Percentiles rank a stretch among this genome's conserved stretches.
Conservation (phyloP, 2,797 vertebrate genomes). For the Phylloscopus collybita region DNA sequence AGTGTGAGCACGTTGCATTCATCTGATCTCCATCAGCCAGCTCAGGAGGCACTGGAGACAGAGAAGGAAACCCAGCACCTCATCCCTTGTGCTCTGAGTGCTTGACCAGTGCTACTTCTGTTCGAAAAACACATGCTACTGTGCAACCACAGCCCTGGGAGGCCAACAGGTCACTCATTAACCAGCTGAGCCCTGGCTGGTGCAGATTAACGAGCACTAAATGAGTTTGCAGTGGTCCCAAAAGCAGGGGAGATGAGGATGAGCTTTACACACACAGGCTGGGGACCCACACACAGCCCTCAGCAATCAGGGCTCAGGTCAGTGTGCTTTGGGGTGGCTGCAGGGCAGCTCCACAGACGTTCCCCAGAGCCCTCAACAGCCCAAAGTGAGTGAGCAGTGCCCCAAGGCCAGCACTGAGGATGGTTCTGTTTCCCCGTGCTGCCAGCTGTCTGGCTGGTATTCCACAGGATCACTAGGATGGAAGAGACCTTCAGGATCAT, state of each 20-base stretch:
- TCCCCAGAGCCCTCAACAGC: not conserved
- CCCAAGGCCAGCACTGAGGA: accelerated
- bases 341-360: not conserved
- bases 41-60: not conserved
- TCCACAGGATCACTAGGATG: too few species aligned
- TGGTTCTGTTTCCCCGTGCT: accelerated
- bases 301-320: not conserved
- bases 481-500: too few species aligned
- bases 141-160: not conserved
- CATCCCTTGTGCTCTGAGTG: not conserved
- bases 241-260: not conserved
- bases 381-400: accelerated
- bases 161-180: not conserved
- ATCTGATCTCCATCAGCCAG: not conserved
- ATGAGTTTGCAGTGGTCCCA: accelerated
- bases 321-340: not conserved
- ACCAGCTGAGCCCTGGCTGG: not conserved
- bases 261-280: accelerated
- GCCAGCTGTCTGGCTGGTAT: accelerated
- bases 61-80: not conserved
- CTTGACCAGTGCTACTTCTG: not conserved
- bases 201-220: not conserved
- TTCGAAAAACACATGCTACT: not conserved
- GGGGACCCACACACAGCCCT: not conserved
- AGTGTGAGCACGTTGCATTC: not conserved